These are phyloP conservation scores for Ficedula albicollis DNA, from an alignment of 2,797 vertebrate species.

Conservation along the genomic window DNA sequence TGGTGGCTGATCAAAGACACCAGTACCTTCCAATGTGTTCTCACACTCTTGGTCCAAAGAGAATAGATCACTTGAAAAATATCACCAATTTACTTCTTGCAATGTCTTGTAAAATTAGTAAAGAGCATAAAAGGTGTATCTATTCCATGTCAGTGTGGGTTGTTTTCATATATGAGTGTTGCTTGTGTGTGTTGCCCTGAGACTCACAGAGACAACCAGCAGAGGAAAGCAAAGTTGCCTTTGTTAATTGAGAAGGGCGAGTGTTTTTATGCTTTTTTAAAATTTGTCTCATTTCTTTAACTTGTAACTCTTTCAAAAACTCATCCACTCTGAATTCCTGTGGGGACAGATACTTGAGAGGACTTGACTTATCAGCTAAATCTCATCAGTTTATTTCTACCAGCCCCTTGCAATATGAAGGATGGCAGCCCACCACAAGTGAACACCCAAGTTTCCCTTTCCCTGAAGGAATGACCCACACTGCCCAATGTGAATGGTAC, in stretches of 20 bases:
- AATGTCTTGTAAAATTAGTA: not conserved
- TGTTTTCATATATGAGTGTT: not conserved
- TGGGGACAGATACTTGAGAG: not conserved
- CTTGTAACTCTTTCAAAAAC: not conserved
- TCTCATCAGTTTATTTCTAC: not conserved
- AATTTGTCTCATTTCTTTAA: not conserved
- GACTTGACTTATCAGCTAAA: not conserved
- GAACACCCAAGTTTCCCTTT: not conserved
- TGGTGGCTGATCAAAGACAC: not conserved
- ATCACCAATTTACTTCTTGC: not conserved
- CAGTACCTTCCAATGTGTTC: not conserved
- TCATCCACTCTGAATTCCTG: not conserved
- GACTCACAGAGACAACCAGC: not conserved
- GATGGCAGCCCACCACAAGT: not conserved
- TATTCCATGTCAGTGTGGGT: not conserved
- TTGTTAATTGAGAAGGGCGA: not conserved
- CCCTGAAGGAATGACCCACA: not conserved
- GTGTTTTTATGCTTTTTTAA: not conserved
- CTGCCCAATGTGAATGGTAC: not conserved
- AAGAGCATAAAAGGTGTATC: not conserved
- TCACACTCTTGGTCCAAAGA: not conserved
- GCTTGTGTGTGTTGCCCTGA: not conserved
- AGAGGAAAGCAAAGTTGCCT: not conserved
- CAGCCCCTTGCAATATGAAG: not conserved
- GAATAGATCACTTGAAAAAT: not conserved